Percentiles rank a stretch among this genome's conserved stretches.
Evolutionary conservation across 2,888 invertebrate genomes (phyloP).

Genomic region (Drosophila neonasuta): DNA sequence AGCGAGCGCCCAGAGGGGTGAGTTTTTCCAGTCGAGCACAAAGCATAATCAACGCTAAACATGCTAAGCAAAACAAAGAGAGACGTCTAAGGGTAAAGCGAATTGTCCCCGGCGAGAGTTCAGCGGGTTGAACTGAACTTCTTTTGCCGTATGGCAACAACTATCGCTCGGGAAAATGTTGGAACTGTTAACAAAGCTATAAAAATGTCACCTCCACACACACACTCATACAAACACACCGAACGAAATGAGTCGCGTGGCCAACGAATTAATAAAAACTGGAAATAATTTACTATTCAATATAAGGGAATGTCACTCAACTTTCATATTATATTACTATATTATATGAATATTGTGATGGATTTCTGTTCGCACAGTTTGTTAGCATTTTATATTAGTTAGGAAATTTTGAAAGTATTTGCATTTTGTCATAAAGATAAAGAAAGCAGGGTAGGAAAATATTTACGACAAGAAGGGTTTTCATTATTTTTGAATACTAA

Average conservation of each 20-base stretch:
- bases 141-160: conserved; percentile 25
- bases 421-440: not conserved
- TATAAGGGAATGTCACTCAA: conserved; percentile 6
- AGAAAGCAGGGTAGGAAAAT: not conserved
- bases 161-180: conserved; percentile 25
- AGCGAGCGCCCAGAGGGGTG: conserved; percentile 45
- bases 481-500: too few relatives aligned
- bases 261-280: conserved; percentile 55
- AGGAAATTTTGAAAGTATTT: not conserved
- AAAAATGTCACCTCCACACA: conserved; percentile 78
- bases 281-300: conserved; percentile 36
- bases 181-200: conserved; percentile 79
- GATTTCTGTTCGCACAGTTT: not conserved
- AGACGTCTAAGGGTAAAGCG: conserved; percentile 10
- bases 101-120: not conserved
- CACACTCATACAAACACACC: too few relatives aligned
- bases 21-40: conserved; percentile 54
- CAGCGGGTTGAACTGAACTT: conserved; percentile 9
- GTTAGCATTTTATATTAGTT: not conserved
- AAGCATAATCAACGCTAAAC: conserved; percentile 72
- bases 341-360: not conserved
- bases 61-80: conserved; percentile 66
- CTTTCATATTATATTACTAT: not conserved
- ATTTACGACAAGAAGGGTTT: too few relatives aligned
- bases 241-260: conserved; percentile 59